These are phyloP conservation scores for Ceratothoa steindachneri DNA, from an alignment of 2,888 invertebrate species.

Conservation along the genomic window DNA sequence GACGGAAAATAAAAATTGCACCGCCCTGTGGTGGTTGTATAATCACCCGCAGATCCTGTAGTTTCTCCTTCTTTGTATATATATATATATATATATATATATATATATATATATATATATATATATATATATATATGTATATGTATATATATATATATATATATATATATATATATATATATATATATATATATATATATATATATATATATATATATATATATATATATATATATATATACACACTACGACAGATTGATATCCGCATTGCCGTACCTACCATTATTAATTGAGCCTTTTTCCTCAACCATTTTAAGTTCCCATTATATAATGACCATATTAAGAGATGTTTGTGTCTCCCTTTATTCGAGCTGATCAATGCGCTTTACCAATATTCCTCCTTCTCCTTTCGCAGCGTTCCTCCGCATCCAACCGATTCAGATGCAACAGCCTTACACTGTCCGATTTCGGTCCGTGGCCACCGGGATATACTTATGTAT, in stretches of 20 bases:
- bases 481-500: constrained; percentile 41
- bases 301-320: too few species aligned
- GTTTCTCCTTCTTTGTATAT: too few species aligned
- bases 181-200: background rate
- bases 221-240: background rate
- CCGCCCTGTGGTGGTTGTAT: too few species aligned
- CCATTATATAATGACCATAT: too few species aligned
- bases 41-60: too few species aligned
- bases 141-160: background rate
- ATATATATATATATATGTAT: background rate
- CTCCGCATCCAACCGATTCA: background rate
- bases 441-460: background rate
- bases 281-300: too few species aligned
- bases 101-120: background rate
- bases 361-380: too few species aligned
- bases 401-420: background rate
- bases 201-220: background rate
- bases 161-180: background rate
- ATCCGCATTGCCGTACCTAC: too few species aligned
- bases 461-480: constrained; percentile 24
- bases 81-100: background rate
- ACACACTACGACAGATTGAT: too few species aligned
- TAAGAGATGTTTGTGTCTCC: too few species aligned
- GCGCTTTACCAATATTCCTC: too few species aligned
- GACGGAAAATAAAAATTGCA: too few species aligned